Evolutionary conservation across 2,797 vertebrate genomes (phyloP), one percentile per base, ranked within the genome.

Genomic region (Agapornis canus): DNA sequence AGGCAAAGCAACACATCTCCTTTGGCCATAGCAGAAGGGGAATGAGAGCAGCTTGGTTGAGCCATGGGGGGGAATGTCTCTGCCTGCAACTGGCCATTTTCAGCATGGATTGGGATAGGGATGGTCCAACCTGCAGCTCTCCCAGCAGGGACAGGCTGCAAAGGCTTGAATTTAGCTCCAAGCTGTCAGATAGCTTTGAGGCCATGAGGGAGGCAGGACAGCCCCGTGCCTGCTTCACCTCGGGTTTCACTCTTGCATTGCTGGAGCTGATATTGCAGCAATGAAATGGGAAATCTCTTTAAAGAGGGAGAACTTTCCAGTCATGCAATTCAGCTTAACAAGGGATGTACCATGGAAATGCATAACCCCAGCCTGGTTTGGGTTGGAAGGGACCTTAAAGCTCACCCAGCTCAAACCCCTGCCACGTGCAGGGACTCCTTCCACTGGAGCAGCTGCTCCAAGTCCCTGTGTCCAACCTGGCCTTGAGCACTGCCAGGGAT

Each of bases 291-390:
- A 88, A 85, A 82, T 14, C 11, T 19, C 54, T 40, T 19, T 6
- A 7, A 39, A n/a, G 40, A 47, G 29, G 35, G 9, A 3, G 1
- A 73, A 11, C 21, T 9, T 35, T 54, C 26, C 9, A 3, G 9
- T 5, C 0, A 0, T 7, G 11, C 42, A 35, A 5, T 18, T 76
- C 25, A 31, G 26, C 29, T 26, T 23, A 13, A 8, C 18, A 6
- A 3, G 26, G 47, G 25, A 32, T 56, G 54, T 56, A 21, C n/a
- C 54, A 32, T 15, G n/a, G 54, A 32, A 56, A 32, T 31, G 22
- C 52, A 22, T 20, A 23, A 32, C 2, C 54, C 21, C n/a, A 23
- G n/a, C 0, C 6, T 56, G 54, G 21, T 56, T 15, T 56, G 54
- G n/a, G 6, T 23, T 56, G 54, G 54, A 56, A 32, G 54, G 21